Evolutionary conservation across 2,113 vertebrate genomes (phyloP).

Genomic region (Misgurnus anguillicaudatus): DNA sequence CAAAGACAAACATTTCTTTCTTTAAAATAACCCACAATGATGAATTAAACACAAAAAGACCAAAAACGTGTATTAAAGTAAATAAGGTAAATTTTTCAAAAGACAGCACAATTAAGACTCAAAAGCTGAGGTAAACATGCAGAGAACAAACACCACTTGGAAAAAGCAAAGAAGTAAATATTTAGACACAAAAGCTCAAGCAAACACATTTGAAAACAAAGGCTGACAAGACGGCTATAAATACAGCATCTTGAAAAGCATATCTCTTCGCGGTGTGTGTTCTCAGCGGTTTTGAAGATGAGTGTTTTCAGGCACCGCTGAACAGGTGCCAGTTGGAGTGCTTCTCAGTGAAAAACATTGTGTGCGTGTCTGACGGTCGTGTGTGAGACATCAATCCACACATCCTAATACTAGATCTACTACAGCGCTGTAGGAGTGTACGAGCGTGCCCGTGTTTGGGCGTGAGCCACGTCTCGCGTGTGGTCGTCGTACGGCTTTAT

Average conservation of each 20-base stretch:
- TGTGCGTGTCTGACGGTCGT: conserved; percentile 71
- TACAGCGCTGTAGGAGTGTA: conserved; percentile 41
- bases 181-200: background rate
- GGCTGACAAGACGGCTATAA: background rate
- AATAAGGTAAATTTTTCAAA: background rate
- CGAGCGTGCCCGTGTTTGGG: background rate
- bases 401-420: conserved; percentile 70
- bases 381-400: conserved; percentile 74
- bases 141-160: background rate
- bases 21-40: background rate
- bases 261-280: background rate
- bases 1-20: background rate
- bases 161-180: background rate
- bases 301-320: conserved; percentile 47
- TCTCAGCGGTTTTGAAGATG: conserved; percentile 28
- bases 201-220: background rate
- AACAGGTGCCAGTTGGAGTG: conserved; percentile 63
- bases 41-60: background rate
- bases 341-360: conserved; percentile 67
- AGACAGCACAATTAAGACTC: no score
- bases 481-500: conserved; percentile 13
- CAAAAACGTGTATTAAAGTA: no score
- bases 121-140: background rate
- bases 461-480: background rate
- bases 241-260: background rate